Evolutionary conservation across 2,113 vertebrate species (phyloP).

Genomic region (Paralichthys olivaceus): DNA sequence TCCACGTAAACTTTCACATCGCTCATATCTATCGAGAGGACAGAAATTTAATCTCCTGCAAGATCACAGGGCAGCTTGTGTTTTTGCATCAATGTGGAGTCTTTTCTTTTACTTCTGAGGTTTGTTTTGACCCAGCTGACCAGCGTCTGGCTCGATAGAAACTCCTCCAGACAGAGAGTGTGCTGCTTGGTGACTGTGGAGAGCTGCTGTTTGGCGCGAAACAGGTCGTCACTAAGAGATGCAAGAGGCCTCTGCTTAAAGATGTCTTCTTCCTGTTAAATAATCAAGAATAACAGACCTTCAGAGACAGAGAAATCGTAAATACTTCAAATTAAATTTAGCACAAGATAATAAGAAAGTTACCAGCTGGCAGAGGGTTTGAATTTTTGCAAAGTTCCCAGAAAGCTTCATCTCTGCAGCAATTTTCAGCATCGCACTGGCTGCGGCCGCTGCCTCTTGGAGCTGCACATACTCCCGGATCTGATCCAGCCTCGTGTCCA

Average conservation of each 20-base stretch:
- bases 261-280: slow-evolving; percentile 60
- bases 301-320: neutral
- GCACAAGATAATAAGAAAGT: neutral
- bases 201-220: slow-evolving; percentile 60
- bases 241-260: slow-evolving; percentile 66
- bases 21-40: slow-evolving; percentile 67
- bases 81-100: neutral
- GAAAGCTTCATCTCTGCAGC: slow-evolving; percentile 58
- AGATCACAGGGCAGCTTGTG: neutral
- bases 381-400: slow-evolving; percentile 74
- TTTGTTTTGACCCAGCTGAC: slow-evolving; percentile 75
- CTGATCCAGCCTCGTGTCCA: slow-evolving; percentile 40
- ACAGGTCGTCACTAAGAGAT: slow-evolving; percentile 67
- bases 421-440: slow-evolving; percentile 65
- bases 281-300: too few species aligned
- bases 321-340: neutral
- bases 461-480: slow-evolving; percentile 77
- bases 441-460: slow-evolving; percentile 64
- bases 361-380: slow-evolving; percentile 76
- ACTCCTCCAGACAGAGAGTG: slow-evolving; percentile 76
- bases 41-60: neutral
- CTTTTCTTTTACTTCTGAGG: slow-evolving; percentile 65
- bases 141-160: slow-evolving; percentile 67
- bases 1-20: slow-evolving; percentile 83
- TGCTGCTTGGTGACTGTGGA: slow-evolving; percentile 59